These are phyloP conservation scores for Chelonus formosanus DNA, from an alignment of 2,888 invertebrate genomes.

Conservation along the genomic window DNA sequence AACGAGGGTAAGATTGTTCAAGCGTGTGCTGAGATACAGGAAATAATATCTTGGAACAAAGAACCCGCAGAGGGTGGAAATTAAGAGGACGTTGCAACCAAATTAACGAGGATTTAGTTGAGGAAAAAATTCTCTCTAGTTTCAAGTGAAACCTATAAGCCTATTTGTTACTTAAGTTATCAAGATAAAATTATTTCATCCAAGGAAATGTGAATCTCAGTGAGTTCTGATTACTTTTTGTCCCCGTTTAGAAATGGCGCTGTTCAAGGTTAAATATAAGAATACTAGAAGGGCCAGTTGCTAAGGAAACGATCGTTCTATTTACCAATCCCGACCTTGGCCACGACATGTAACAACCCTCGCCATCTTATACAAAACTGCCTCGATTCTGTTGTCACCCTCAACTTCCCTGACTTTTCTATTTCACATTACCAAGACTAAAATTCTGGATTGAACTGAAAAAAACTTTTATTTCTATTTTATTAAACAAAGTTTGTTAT, in stretches of 20 bases:
- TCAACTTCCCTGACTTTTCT: conserved; percentile 20
- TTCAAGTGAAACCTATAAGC: background rate
- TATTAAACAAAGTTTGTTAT: no score
- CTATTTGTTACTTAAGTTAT: conserved; percentile 3
- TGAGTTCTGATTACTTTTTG: conserved; percentile 14
- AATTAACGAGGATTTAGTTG: conserved; percentile 5
- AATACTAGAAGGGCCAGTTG: conserved; percentile 47
- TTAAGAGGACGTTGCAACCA: conserved; percentile 34
- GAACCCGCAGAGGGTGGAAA: conserved; percentile 38
- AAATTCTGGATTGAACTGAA: background rate
- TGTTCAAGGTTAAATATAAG: conserved; percentile 36
- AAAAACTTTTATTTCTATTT: no score
- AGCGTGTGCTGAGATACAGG: conserved; percentile 25
- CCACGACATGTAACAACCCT: conserved; percentile 50
- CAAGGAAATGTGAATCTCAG: conserved; percentile 15
- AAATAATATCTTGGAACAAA: conserved; percentile 34
- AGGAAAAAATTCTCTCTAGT: background rate
- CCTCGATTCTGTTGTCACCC: conserved; percentile 10
- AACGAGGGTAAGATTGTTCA: conserved; percentile 11
- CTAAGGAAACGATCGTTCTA: conserved; percentile 54
- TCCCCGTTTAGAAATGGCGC: conserved; percentile 20
- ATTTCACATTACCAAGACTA: conserved; percentile 2
- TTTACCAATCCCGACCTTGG: conserved; percentile 61
- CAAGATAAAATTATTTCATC: background rate
- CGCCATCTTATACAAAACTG: conserved; percentile 26